Evolutionary conservation across 1,140 invertebrate species (phyloP), one percentile per base, ranked within the genome.

Genomic region (Zaprionus lachaisei): DNA sequence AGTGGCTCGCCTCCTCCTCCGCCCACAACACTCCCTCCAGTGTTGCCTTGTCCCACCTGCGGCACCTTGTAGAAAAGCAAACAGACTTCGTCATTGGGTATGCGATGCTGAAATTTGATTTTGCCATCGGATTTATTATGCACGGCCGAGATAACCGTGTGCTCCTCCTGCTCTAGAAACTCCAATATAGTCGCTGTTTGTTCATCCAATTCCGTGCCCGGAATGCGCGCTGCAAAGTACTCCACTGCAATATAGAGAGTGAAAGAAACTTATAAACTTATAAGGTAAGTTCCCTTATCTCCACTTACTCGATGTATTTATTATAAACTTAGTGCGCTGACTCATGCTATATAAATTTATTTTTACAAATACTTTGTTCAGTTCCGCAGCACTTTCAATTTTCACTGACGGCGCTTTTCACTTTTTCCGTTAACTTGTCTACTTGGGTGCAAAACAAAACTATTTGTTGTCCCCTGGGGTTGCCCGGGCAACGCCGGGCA

Each of bases 41-140:
- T 57, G 51, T 15, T 54, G 17, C 56, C 47, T 20, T 67, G 76
- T 6, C 79, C 87, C 74, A 92, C 74, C 71, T 93, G 92, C 63
- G 92, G 92, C 78, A 93, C 92, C 84, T 93, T 93, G 79, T 93
- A 93, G 75, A 93, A 93, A 17, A 93, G 87, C 73, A 93, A 85
- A 81, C 89, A 91, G 65, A 92, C 82, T 77, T 93, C 87, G 26
- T 93, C 92, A 63, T 77, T 92, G 38, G 91, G 92, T 79, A 93
- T 93, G 64, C 82, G 91, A 81, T 93, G 91, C 38, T 93, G 92
- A 83, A 93, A 93, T 73, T 91, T 83, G 75, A 93, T 92, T 85
- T 83, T 91, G 72, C 82, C 90, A 79, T 93, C 81, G 57, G 80
- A 75, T 75, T 92, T 92, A 76, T 86, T 83, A 77, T 86, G 83